Conservation (phyloP, 2,888 invertebrate genomes). For the Spodoptera exigua region DNA sequence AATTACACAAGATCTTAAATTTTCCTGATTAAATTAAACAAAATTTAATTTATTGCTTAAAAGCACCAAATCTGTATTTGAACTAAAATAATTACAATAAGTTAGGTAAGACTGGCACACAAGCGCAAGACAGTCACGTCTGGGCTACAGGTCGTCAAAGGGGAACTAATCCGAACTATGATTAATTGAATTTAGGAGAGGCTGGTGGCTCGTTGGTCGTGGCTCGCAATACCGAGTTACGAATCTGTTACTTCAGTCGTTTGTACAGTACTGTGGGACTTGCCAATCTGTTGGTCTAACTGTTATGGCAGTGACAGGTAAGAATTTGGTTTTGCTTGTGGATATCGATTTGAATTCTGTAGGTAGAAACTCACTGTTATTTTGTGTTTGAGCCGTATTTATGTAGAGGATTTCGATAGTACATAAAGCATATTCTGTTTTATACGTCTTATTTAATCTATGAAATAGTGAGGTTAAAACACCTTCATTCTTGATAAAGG, state of each 20-base stretch:
- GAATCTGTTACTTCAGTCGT: constrained; percentile 82
- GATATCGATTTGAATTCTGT: constrained; percentile 27
- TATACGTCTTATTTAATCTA: no score
- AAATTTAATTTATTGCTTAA: constrained; percentile 7
- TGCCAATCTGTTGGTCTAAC: constrained; percentile 71
- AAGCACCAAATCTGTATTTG: constrained; percentile 7
- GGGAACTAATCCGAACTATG: constrained; percentile 86
- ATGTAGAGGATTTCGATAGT: no score
- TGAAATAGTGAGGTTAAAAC: no score
- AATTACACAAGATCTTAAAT: no score
- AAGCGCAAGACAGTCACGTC: constrained; percentile 79
- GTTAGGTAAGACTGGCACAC: constrained; percentile 67
- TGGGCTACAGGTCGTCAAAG: constrained; percentile 79
- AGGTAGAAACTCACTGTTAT: neutral
- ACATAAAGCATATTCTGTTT: no score
- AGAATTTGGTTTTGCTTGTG: constrained; percentile 31
- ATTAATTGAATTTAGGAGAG: constrained; percentile 86
- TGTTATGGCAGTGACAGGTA: constrained; percentile 70
- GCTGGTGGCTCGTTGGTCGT: constrained; percentile 60
- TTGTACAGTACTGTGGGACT: constrained; percentile 64
- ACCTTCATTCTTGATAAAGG: no score
- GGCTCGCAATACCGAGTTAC: constrained; percentile 65
- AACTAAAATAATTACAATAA: constrained; percentile 55
- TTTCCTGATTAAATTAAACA: no score
- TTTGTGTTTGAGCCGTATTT: constrained; percentile 8